Percentiles rank a stretch among this genome's conserved stretches.
These are phyloP conservation scores for Grapholita molesta DNA, from an alignment of 1,140 invertebrate species.

Conservation along the genomic window DNA sequence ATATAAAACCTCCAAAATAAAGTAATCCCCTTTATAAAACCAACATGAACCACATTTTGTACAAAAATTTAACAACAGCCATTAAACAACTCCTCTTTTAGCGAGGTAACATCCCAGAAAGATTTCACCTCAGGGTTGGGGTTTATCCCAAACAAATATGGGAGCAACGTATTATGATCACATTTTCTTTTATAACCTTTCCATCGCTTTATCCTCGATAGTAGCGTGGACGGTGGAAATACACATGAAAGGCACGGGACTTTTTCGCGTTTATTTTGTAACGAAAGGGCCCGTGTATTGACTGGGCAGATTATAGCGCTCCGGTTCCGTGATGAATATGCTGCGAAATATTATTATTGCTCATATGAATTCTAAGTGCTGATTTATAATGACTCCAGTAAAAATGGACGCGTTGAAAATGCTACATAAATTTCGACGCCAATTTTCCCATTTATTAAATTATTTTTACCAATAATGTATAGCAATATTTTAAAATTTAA, in stretches of 20 bases:
- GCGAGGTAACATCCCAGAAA: neutral
- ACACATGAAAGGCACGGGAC: slow-evolving; percentile 33
- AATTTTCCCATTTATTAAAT: too few relatives aligned
- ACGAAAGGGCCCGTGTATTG: slow-evolving; percentile 34
- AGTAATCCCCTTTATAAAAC: neutral
- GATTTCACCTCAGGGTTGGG: slow-evolving; percentile 12
- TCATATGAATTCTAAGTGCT: slow-evolving; percentile 32
- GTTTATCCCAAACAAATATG: slow-evolving; percentile 45
- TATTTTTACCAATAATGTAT: too few relatives aligned
- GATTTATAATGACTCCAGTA: too few relatives aligned
- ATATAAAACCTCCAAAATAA: neutral
- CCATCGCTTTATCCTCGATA: slow-evolving; percentile 35
- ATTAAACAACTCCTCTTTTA: slow-evolving; percentile 23
- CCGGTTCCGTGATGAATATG: slow-evolving; percentile 37
- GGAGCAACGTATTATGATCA: slow-evolving; percentile 54
- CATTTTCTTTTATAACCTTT: slow-evolving; percentile 50
- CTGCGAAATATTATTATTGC: slow-evolving; percentile 52
- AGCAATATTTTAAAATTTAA: too few relatives aligned
- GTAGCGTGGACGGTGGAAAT: slow-evolving; percentile 21
- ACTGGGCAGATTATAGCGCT: slow-evolving; percentile 32
- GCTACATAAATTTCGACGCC: too few relatives aligned
- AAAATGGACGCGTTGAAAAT: too few relatives aligned
- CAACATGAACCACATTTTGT: neutral
- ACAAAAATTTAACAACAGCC: neutral
- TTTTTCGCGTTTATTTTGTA: slow-evolving; percentile 42